A percentile compares a stretch with the other conserved stretches of the same genome.
Evolutionary conservation across 92 coral and sea anemone species (phyloP).

Genomic region (Pocillopora grandis): DNA sequence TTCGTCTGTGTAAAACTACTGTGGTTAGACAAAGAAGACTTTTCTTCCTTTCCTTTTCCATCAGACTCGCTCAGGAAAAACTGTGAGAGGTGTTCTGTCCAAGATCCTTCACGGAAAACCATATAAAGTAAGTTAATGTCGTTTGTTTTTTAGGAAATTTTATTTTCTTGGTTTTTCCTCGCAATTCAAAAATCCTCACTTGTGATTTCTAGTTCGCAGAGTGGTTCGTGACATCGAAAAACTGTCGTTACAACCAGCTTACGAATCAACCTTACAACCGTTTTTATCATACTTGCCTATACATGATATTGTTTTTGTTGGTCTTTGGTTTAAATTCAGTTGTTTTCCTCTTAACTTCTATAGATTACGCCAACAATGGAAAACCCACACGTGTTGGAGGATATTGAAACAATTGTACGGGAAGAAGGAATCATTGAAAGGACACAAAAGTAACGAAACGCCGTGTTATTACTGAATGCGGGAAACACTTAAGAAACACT

Average conservation of each 20-base stretch:
- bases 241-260: no score
- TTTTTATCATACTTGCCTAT: no score
- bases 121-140: constrained; percentile 65
- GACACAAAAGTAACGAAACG: neutral
- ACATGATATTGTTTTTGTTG: no score
- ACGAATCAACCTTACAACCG: no score
- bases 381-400: constrained; percentile 85
- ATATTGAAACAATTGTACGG: constrained; percentile 61
- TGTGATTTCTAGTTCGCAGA: neutral
- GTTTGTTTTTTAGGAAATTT: neutral
- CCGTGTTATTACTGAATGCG: no score
- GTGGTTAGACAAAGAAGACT: no score
- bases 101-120: constrained; percentile 80
- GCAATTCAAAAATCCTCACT: neutral
- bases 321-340: neutral
- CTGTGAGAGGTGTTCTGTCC: constrained; percentile 78
- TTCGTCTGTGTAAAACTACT: neutral
- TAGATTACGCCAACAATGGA: constrained; percentile 98
- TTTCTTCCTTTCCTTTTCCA: neutral
- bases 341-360: neutral
- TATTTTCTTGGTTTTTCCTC: neutral
- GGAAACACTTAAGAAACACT: neutral
- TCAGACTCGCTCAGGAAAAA: constrained; percentile 98
- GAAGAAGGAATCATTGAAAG: constrained; percentile 41
- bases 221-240: no score